Conservation (phyloP, 2,113 vertebrate species). For the Anas platyrhynchos region DNA sequence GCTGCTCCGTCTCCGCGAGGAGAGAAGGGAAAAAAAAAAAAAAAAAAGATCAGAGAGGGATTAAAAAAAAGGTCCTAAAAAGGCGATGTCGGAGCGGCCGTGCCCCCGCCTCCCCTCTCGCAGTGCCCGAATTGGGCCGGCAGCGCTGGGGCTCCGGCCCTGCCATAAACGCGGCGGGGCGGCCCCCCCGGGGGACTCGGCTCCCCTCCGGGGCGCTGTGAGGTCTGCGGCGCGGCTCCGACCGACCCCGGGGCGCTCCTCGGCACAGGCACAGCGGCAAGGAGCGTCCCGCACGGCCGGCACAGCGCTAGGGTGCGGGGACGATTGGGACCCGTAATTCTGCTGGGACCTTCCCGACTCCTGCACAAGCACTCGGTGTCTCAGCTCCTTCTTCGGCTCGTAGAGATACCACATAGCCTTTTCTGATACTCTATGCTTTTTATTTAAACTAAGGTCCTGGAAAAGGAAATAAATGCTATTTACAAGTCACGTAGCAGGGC, state of each 20-base stretch:
- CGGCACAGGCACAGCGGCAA: fast-evolving
- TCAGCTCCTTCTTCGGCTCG: not conserved
- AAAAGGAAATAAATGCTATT: not conserved
- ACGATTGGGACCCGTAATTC: fast-evolving
- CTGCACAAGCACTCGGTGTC: fast-evolving
- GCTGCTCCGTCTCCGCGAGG: not conserved
- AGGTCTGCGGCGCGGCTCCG: too few species aligned
- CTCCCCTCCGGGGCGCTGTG: too few species aligned
- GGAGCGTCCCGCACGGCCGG: fast-evolving
- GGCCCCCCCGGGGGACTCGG: too few species aligned
- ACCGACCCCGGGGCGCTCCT: not conserved
- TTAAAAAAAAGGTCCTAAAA: constrained; percentile 37
- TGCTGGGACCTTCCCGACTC: fast-evolving
- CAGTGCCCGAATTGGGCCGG: not conserved
- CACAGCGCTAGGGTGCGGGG: fast-evolving
- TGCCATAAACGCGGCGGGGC: not conserved
- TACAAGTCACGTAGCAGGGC: fast-evolving
- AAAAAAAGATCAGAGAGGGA: not conserved
- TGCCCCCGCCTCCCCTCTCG: too few species aligned
- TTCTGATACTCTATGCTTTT: not conserved
- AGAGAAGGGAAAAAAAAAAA: not conserved
- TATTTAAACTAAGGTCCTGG: not conserved
- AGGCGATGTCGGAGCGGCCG: constrained; percentile 18
- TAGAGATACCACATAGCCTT: not conserved
- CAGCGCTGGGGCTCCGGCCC: not conserved